These are phyloP conservation scores for Himalopsyche anomala DNA, from an alignment of 2,888 invertebrate species.

Conservation along the genomic window DNA sequence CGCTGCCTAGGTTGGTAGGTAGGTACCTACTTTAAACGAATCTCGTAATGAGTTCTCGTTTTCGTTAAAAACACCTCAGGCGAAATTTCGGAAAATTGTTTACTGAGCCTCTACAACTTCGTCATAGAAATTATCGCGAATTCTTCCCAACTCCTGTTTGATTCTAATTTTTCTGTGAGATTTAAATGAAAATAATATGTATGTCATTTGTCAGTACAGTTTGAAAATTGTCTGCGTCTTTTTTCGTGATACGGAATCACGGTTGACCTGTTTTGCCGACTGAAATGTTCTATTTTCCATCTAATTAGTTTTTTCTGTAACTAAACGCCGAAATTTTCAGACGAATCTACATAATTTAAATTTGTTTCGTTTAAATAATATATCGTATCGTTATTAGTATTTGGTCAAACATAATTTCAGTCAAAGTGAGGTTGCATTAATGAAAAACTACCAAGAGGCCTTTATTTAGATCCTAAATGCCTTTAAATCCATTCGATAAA, in stretches of 20 bases:
- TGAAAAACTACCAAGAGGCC: too few species aligned
- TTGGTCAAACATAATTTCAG: too few species aligned
- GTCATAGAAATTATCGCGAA: neutral
- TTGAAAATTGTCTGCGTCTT: neutral
- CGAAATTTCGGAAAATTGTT: neutral
- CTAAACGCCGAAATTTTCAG: neutral
- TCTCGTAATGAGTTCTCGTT: slow-evolving; percentile 20
- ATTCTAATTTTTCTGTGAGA: neutral
- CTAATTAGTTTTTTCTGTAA: neutral
- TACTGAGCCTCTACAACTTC: neutral
- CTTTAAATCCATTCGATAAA: too few species aligned
- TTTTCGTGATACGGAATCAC: neutral
- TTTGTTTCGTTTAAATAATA: too few species aligned
- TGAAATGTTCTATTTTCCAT: slow-evolving; percentile 4
- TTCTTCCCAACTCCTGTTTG: neutral
- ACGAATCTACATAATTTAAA: neutral
- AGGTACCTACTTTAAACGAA: neutral
- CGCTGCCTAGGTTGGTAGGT: neutral
- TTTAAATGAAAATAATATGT: neutral
- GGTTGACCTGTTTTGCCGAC: neutral
- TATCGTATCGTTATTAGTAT: too few species aligned
- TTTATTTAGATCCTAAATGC: too few species aligned
- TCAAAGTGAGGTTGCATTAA: too few species aligned
- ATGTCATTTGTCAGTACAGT: too few species aligned
- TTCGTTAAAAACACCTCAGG: slow-evolving; percentile 48